Evolutionary conservation across 2,888 invertebrate genomes (phyloP), one percentile per base, ranked within the genome.

Genomic region (Gastracanthus pulcherrimus): DNA sequence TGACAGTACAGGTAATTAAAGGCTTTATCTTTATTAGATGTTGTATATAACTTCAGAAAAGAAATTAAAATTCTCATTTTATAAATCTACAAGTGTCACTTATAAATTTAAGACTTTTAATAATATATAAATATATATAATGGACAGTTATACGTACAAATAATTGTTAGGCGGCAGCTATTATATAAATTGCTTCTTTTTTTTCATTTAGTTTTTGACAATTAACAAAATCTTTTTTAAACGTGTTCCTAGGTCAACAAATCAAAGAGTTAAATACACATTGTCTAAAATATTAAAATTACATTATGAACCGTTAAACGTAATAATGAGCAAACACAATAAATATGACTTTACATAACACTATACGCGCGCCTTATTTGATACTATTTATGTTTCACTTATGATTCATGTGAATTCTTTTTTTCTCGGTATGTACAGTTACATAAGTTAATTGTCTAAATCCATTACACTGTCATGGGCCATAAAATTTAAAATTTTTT

Each of bases 291-390:
- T 48, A 48, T 48, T 69, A 26, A 6, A 31, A 19, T 31, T 31
- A 23, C 13, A 26, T 6, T 31, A 55, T 26, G 55, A 55, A 55
- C 55, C 23, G 26, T 55, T 55, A 51, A 36, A 16, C 11, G 23
- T 2, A 36, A 66, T 69, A 31, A 64, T 23, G 34, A 41, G 51
- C 29, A 75, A 75, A 75, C 48, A 64, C 34, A 75, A 75, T 75
- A 51, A 64, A 64, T 64, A 19, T 23, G n/a, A 64, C 23, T 76
- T 74, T 76, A 76, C 75, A 38, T 76, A 76, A 76, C 26, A n/a
- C 5, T 11, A 16, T 23, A 9, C 23, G 26, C 34, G 31, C 45
- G 55, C 9, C 55, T 55, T 41, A 67, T 41, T 67, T 9, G 31
- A 51, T 34, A 55, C 11, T 29, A 13, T 41, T 66, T 66, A 66